Base-by-base conservation (phyloP, 2,888 invertebrate species). In the Pseudococcus longispinus region DNA sequence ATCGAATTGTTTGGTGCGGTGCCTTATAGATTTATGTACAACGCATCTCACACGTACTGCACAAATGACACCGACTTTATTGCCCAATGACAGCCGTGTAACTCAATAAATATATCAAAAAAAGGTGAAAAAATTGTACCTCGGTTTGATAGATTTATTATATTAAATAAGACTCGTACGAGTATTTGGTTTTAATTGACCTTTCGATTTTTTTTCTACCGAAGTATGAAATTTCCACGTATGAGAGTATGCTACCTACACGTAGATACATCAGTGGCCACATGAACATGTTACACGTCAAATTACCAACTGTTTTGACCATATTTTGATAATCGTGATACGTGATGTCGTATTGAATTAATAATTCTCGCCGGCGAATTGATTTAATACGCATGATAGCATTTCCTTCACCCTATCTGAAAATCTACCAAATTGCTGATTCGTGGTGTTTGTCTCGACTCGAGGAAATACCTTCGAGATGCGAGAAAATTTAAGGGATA, bases 251-350 rank as follows among this genome's bases (percentile, higher is more conserved):
- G 3, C 32, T 32, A 32, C 32, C 32, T 32, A 32, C 32, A 23
- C 6, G 3, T 70, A 8, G 29, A 70, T 70, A 32, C 29, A 70
- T 70, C 70, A 32, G 18, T 32, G 15, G 32, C 32, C 60, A 70
- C 29, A 70, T 70, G 70, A 70, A 70, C 70, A 70, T 70, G 70
- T 70, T 70, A 70, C 70, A 70, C 70, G 70, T 70, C 70, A 70
- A 70, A 32, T 70, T 70, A 70, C 29, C 15, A 13, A 26, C 15
- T 32, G 6, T 37, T 37, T 37, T 37, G 37, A 9, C 37, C 37
- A 37, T 37, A 37, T 37, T 37, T 37, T 37, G 37, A 4, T 37
- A 37, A 37, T 65, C 65, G 65, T 26, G 26, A 18, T 29, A 18
- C 15, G 6, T 70, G 29, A 1, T n/a, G 60, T 26, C 11, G 29